Base-by-base conservation (phyloP, 2,113 vertebrate species). In the Dasyornis broadbenti region DNA sequence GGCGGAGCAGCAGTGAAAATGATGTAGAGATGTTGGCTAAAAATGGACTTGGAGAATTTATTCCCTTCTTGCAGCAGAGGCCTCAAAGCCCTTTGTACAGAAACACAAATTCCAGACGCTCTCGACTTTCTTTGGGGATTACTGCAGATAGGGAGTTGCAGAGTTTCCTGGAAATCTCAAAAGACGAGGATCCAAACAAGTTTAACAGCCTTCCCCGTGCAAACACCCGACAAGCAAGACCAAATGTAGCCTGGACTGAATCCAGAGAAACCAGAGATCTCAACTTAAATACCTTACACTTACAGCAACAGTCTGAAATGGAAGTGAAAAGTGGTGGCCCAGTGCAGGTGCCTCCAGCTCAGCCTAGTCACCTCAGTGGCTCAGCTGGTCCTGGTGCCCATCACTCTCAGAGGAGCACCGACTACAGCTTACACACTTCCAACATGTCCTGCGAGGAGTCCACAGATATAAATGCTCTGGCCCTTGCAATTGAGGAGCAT, bases 1-100 rank as follows among this genome's bases (percentile, higher is more conserved):
- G 99, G 39, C 98, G 99, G 30, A 99, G 99, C 97, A 99, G 98
- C 97, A 99, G 99, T 40, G 99, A 99, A 97, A 99, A 98, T 9
- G 99, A 99, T 13, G 99, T 99, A 76, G 98, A 99, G 52, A 97
- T 98, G 93, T 94, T 99, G 90, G 98, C 98, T 61, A 98, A 98
- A 94, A 99, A 99, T 27, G 98, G 98, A 50, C 97, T 98, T 1
- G 97, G 99, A 82, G 99, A 99, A 84, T 95, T 97, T 88, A 86
- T 97, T 64, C 89, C 97, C 10, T 99, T 99, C 84, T 96, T 99
- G 94, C 98, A 98, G 64, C 98, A 98, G 72, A 98, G 99, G 80
- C 97, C 99, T 42, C 96, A 97, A 92, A 99, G 98, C 86, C 98
- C 98, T 2, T 98, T 98, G 2, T 98, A 97, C 69, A 98, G 99